These are phyloP conservation scores for Cyanistes caeruleus DNA, from an alignment of 2,113 vertebrate species.

Conservation along the genomic window DNA sequence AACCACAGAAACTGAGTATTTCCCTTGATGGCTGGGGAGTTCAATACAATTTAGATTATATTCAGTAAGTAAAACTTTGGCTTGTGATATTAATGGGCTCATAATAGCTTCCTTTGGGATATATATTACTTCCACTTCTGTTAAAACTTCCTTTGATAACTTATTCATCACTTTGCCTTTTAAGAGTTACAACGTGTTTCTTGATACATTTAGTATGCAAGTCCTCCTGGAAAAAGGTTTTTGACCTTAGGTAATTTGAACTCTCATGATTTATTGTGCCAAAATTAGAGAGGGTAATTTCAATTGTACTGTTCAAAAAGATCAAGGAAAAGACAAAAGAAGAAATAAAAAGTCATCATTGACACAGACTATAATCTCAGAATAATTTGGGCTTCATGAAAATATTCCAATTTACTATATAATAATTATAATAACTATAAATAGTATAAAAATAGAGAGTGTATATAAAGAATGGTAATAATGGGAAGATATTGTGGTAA, in stretches of 20 bases:
- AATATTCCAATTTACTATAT: not conserved
- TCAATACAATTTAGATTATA: conserved; percentile 54
- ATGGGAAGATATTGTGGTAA: not conserved
- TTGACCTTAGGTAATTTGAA: conserved; percentile 60
- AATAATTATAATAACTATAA: not conserved
- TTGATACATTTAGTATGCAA: conserved; percentile 44
- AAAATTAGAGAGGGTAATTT: conserved; percentile 1
- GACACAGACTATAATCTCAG: not conserved
- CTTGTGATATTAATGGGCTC: conserved; percentile 62
- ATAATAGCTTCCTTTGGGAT: conserved; percentile 69
- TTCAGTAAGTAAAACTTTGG: conserved; percentile 60
- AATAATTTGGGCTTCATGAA: not conserved
- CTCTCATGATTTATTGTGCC: conserved; percentile 18
- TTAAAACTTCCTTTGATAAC: conserved; percentile 72
- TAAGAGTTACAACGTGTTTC: conserved; percentile 30
- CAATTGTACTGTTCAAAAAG: not conserved
- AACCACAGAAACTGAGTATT: conserved; percentile 9
- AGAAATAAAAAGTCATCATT: not conserved
- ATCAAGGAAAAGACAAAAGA: not conserved
- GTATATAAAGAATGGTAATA: not conserved
- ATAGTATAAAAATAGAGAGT: not conserved
- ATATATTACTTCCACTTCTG: conserved; percentile 62
- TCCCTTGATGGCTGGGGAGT: not conserved
- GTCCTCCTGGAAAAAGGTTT: conserved; percentile 60
- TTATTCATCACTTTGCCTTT: conserved; percentile 70